Evolutionary conservation across 2,888 invertebrate species (phyloP).

Genomic region (Caenorhabditis macrosperma): DNA sequence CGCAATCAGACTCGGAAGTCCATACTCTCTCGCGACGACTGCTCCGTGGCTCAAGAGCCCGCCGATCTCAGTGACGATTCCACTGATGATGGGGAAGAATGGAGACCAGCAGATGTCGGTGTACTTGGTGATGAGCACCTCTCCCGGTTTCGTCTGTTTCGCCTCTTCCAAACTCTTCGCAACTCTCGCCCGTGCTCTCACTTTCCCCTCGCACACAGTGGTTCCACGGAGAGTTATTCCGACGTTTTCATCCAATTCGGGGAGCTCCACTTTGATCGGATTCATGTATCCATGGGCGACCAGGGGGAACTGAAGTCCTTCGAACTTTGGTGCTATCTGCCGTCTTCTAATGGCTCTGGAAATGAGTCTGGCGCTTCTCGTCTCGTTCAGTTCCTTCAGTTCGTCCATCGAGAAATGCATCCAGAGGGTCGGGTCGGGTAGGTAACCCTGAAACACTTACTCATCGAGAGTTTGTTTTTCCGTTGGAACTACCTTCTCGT

Average conservation of each 20-base stretch:
- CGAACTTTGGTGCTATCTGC: constrained; percentile 84
- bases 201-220: constrained; percentile 86
- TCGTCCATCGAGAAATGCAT: constrained; percentile 81
- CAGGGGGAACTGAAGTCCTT: constrained; percentile 85
- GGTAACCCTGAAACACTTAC: constrained; percentile 76
- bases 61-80: constrained; percentile 82
- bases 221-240: constrained; percentile 83
- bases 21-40: constrained; percentile 82
- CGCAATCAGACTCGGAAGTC: constrained; percentile 82
- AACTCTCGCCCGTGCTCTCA: constrained; percentile 86
- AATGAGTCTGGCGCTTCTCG: constrained; percentile 62
- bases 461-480: too few relatives aligned
- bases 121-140: constrained; percentile 81
- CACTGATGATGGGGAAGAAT: constrained; percentile 82
- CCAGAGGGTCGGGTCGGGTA: constrained; percentile 81
- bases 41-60: constrained; percentile 82
- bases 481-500: constrained; percentile 62
- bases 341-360: constrained; percentile 85
- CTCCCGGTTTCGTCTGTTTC: constrained; percentile 80
- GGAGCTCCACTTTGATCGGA: constrained; percentile 63
- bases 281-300: constrained; percentile 82
- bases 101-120: constrained; percentile 83
- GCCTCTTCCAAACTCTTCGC: constrained; percentile 86
- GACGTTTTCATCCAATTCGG: constrained; percentile 32
- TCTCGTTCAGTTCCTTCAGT: constrained; percentile 75